Base-by-base conservation (phyloP, 2,113 vertebrate genomes). In the Petrocephalus microphthalmus region DNA sequence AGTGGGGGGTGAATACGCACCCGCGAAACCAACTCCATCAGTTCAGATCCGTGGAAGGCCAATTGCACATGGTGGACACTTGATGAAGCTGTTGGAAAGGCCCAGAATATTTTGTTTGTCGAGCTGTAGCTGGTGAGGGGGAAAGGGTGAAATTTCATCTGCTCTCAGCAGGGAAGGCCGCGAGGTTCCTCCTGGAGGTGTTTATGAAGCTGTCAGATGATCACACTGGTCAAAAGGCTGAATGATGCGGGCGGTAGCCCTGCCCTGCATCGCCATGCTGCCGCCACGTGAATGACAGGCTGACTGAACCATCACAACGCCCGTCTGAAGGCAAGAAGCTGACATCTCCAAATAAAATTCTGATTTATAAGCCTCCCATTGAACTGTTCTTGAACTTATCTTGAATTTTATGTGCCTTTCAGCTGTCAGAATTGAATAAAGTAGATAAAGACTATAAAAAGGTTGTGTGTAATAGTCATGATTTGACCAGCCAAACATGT, bases 141-240 rank as follows among this genome's bases (percentile, higher is more conserved):
- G 64, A 2, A n/a, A 1, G 25, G 25, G 67, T 71, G 29, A 37
- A 25, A 74, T 37, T 17, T 29, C 33, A 37, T 74, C 67, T 74
- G 29, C 25, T 37, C 33, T 19, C 29, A 37, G 29, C 29, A 33
- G 13, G 33, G 67, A 74, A 17, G 29, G 13, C 11, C 17, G 5
- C 10, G 6, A 19, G 67, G 29, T 37, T n/a, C 67, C 67, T 29
- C 67, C 4, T 74, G 15, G 67, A 33, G 67, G 29, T 74, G 64
- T 78, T 87, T 74, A 74, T 87, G 51, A 88, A 82, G 33, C 33
- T 25, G 78, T 81, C 71, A 56, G 67, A 33, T 57, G 52, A 82
- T 45, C 87, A 52, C 71, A 45, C 71, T 37, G 87, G 19, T 20
- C 29, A 42, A 82, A 88, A 52, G 45, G 19, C 49, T 52, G 82